These are phyloP conservation scores for Arnoldichthys spilopterus DNA, from an alignment of 2,797 vertebrate genomes.

Conservation along the genomic window DNA sequence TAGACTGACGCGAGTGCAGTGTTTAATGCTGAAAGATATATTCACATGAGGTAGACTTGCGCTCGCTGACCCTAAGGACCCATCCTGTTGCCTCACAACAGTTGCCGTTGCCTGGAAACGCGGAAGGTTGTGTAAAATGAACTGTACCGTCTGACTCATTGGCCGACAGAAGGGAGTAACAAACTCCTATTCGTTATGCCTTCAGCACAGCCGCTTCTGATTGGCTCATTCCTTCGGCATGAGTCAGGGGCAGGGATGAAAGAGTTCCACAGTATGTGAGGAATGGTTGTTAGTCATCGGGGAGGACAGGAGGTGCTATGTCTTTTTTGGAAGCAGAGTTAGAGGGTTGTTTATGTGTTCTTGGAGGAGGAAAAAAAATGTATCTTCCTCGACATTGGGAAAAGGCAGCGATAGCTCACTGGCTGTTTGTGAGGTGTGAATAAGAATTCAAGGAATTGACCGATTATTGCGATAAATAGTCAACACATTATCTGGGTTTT, in stretches of 20 bases:
- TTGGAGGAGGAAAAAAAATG: not conserved
- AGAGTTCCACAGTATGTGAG: slow-evolving; percentile 43
- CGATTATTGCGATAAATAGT: not conserved
- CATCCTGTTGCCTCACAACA: slow-evolving; percentile 50
- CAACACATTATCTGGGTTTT: no score
- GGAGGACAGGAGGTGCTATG: slow-evolving; percentile 26
- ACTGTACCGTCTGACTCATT: slow-evolving; percentile 65
- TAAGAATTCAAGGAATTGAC: not conserved
- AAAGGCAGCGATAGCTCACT: slow-evolving; percentile 13
- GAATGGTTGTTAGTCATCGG: slow-evolving; percentile 44
- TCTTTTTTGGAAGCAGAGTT: not conserved
- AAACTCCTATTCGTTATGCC: slow-evolving; percentile 41
- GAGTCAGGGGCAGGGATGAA: slow-evolving; percentile 44
- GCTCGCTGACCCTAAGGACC: slow-evolving; percentile 14
- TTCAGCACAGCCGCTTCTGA: slow-evolving; percentile 40
- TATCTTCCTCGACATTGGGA: not conserved
- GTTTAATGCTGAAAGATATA: slow-evolving; percentile 27
- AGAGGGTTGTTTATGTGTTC: slow-evolving; percentile 32
- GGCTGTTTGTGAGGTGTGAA: slow-evolving; percentile 3
- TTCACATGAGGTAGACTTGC: slow-evolving; percentile 25
- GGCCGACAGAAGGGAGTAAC: slow-evolving; percentile 53
- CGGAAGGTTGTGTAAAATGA: slow-evolving; percentile 44
- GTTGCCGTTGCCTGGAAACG: slow-evolving; percentile 53
- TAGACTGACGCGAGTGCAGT: slow-evolving; percentile 14
- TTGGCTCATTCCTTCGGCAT: slow-evolving; percentile 57